Evolutionary conservation across 2,113 vertebrate species (phyloP), one percentile per base, ranked within the genome.

Genomic region (Anser brachyrhynchus): DNA sequence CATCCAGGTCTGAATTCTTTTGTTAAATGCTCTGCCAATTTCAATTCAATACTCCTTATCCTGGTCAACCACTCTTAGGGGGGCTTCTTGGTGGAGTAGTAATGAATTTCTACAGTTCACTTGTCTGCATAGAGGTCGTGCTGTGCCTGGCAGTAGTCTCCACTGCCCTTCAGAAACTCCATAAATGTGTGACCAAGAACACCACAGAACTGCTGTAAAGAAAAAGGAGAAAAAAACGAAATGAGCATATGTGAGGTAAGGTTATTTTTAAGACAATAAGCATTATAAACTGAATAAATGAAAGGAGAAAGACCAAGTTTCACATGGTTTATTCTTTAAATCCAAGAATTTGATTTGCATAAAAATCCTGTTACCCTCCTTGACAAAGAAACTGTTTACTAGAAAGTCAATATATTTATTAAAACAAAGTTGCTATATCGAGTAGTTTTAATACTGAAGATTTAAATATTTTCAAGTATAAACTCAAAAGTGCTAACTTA

Each of bases 111-210:
- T 98, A 98, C 98, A 97, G 98, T 99, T 99, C 99, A 99, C 99
- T 99, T 98, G 98, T 99, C 99, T 99, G 99, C 99, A 99, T 99
- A 99, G 96, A 99, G 98, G 97, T 98, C 99, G 99, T 99, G 99
- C 99, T 99, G 99, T 98, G 99, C 99, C 99, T 99, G 99, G 99
- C 99, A 99, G 99, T 99, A 99, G 98, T 99, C 99, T 98, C 99
- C 99, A 99, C 99, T 99, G 99, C 99, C 99, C 99, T 99, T 99
- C 99, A 99, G 99, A 99, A 99, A 99, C 99, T 99, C 99, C 99
- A 99, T 99, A 99, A 99, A 99, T 99, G 99, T 99, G 99, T 99
- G 99, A 99, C 99, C 99, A 98, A 99, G 99, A 99, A 99, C 99
- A 99, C 99, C 99, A 99, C 99, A 99, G 99, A 99, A 99, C 99